Conservation (phyloP, 2,888 invertebrate genomes). For the Dorcus hopei region DNA sequence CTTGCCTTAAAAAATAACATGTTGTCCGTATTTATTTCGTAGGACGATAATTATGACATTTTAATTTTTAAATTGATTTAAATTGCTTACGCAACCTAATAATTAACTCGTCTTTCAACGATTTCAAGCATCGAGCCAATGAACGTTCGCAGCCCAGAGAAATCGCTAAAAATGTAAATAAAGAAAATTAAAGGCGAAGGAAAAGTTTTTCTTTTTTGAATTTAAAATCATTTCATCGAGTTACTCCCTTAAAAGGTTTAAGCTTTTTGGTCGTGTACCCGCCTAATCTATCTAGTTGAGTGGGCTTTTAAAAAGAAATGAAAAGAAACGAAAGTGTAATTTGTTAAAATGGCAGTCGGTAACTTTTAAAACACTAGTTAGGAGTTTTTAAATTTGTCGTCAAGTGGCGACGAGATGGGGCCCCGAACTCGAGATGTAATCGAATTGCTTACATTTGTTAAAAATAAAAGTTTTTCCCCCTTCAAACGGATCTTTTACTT, state of each 20-base stretch:
- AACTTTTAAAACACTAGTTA: slow-evolving; percentile 52
- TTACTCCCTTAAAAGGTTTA: slow-evolving; percentile 39
- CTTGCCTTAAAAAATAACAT: too few relatives aligned
- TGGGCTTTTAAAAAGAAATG: slow-evolving; percentile 44
- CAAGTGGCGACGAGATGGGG: slow-evolving; percentile 32
- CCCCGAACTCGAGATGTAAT: slow-evolving; percentile 37
- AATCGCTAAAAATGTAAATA: too few relatives aligned
- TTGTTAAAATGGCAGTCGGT: slow-evolving; percentile 49
- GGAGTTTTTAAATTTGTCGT: slow-evolving; percentile 48
- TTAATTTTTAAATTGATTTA: too few relatives aligned
- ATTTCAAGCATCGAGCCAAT: too few relatives aligned
- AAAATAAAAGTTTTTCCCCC: slow-evolving; percentile 29
- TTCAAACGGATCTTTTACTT: slow-evolving; percentile 18
- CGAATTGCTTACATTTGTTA: slow-evolving; percentile 38
- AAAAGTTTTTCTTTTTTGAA: neutral
- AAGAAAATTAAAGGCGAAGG: too few relatives aligned
- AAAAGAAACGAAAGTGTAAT: slow-evolving; percentile 49
- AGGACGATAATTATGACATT: too few relatives aligned
- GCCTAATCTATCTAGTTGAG: slow-evolving; percentile 40
- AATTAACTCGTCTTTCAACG: too few relatives aligned
- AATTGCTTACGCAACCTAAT: too few relatives aligned
- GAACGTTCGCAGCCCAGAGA: too few relatives aligned
- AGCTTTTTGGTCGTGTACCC: slow-evolving; percentile 36
- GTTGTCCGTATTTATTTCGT: too few relatives aligned
- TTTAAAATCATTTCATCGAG: neutral